These are phyloP conservation scores for Epizoanthus illoricatus DNA, from an alignment of 92 coral and sea anemone species.

Conservation along the genomic window DNA sequence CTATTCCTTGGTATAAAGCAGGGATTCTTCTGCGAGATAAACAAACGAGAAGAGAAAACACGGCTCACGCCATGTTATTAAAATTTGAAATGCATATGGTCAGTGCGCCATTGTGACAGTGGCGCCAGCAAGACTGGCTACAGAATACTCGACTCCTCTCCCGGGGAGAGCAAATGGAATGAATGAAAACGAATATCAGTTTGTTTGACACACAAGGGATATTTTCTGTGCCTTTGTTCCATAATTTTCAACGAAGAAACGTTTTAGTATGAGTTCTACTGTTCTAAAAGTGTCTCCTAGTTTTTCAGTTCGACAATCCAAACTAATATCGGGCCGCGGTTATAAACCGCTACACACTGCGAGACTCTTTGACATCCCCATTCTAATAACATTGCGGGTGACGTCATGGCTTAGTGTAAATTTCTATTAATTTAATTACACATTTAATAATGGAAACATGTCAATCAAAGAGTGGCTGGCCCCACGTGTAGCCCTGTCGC, in stretches of 20 bases:
- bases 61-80: constrained; percentile 63
- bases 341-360: constrained; percentile 18
- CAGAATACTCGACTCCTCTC: constrained; percentile 64
- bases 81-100: constrained; percentile 90
- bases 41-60: constrained; percentile 64
- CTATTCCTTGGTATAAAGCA: constrained; percentile 30
- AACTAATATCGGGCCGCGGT: not conserved
- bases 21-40: constrained; percentile 42
- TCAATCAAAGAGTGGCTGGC: constrained; percentile 71
- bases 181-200: constrained; percentile 56
- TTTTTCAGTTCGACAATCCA: constrained; percentile 14
- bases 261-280: not conserved
- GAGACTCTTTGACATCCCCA: constrained; percentile 27
- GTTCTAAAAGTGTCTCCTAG: not conserved
- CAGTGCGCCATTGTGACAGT: constrained; percentile 71
- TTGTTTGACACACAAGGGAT: constrained; percentile 56
- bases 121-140: constrained; percentile 85
- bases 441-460: constrained; percentile 79
- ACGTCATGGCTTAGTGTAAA: constrained; percentile 77
- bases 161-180: constrained; percentile 87
- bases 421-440: constrained; percentile 88
- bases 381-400: constrained; percentile 52
- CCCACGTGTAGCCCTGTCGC: constrained; percentile 78
- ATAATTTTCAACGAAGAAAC: not conserved
- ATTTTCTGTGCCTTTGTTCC: constrained; percentile 18